Base-by-base conservation (phyloP, 2,888 invertebrate genomes). In the Phyto melanocephala region DNA sequence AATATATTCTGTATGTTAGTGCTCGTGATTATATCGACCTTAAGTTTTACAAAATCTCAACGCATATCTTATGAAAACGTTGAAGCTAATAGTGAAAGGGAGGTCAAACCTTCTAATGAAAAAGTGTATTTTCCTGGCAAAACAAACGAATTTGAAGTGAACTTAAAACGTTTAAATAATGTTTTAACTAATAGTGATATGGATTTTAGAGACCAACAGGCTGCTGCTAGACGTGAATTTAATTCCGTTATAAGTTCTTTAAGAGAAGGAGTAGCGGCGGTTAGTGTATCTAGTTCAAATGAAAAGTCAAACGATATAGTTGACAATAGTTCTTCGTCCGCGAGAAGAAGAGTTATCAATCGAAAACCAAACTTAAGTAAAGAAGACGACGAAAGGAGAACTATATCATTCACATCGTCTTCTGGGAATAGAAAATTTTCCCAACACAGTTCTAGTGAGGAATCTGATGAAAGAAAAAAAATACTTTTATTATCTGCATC, bases 111-210 rank as follows among this genome's bases (percentile, higher is more conserved):
- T 10, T 17, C 42, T 10, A 42, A 58, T 10, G 65, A 78, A 22
- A 71, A 50, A 60, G 33, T 67, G 2, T 60, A 52, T 67, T 82
- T 79, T 67, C 75, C 75, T 1, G 75, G 75, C 15, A 60, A 28
- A 28, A 82, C 81, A 17, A 75, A 75, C 65, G 67, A 15, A 35
- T 20, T 15, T 20, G 68, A 78, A 13, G 22, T 80, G 10, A 20
- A 56, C 40, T 33, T 58, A 6, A 70, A 75, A 58, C 22, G 17
- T 17, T 42, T 45, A 10, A 50, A 58, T 11, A 79, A 50, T 28
- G 20, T 6, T 17, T 10, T 42, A 20, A 3, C 24, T 1, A 74
- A 28, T 22, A 40, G 17, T 28, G 52, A 56, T 0, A 22, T 5
- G 13, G 45, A 22, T 3, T 28, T 28, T 28, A 3, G 28, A 22